These are phyloP conservation scores for Osmoderma eremita DNA, from an alignment of 2,888 invertebrate genomes.

Conservation along the genomic window DNA sequence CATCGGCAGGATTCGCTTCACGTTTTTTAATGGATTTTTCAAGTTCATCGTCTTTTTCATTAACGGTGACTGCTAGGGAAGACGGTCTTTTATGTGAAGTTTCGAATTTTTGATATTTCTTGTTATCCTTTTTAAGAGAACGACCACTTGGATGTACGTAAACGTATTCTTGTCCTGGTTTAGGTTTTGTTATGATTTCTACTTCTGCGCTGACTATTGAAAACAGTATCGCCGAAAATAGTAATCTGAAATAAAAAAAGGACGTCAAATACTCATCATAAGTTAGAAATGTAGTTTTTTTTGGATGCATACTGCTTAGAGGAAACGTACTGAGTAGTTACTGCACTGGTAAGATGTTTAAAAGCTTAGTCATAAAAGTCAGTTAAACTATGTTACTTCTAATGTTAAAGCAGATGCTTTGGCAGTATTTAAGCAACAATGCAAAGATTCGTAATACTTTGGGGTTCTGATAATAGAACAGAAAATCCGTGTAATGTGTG, in stretches of 20 bases:
- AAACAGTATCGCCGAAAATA: constrained; percentile 47
- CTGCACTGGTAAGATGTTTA: no score
- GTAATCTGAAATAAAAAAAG: constrained; percentile 53
- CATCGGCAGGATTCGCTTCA: constrained; percentile 51
- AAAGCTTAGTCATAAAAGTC: no score
- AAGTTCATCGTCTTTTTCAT: constrained; percentile 57
- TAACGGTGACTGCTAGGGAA: constrained; percentile 58
- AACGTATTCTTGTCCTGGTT: constrained; percentile 75
- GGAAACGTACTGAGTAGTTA: no score
- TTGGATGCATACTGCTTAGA: no score
- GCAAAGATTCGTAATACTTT: no score
- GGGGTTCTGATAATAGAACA: no score
- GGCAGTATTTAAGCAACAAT: no score
- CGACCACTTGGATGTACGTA: constrained; percentile 66
- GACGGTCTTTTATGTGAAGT: constrained; percentile 78
- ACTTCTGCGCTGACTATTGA: constrained; percentile 61
- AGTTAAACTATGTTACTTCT: no score
- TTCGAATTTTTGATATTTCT: constrained; percentile 68
- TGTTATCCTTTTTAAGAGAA: constrained; percentile 52
- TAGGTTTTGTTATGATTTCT: constrained; percentile 71
- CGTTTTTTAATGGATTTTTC: constrained; percentile 54
- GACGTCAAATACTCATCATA: no score
- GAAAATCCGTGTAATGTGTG: no score
- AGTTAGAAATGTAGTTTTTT: no score
- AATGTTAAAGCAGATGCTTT: no score